phyloP scores from a whole-genome alignment of 2,113 vertebrate genomes.

The Jaculus jaculus region DNA sequence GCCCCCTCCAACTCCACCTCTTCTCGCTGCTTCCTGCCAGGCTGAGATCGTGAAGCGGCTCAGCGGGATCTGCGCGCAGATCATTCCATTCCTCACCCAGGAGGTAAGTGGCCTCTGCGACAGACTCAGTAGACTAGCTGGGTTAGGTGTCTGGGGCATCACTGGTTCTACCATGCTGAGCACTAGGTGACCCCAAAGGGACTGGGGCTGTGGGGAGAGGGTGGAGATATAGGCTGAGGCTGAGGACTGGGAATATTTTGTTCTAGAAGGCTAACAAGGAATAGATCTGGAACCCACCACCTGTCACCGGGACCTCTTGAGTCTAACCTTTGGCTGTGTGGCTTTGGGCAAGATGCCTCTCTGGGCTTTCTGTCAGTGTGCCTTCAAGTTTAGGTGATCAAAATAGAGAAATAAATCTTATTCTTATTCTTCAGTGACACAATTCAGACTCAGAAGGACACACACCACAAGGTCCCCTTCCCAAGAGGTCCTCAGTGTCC shows the following conservation, averaged over 20 bases:
- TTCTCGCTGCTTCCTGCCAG: constrained; percentile 76
- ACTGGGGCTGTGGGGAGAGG: no score
- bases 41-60: constrained; percentile 96
- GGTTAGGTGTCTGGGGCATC: no score
- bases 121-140: no score
- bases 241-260: neutral
- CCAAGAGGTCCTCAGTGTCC: neutral
- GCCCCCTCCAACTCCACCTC: neutral
- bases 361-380: neutral
- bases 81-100: constrained; percentile 94
- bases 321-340: neutral
- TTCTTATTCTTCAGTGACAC: neutral
- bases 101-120: constrained; percentile 87
- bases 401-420: neutral
- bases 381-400: neutral
- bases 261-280: neutral
- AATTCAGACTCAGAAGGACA: neutral
- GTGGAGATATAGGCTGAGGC: neutral
- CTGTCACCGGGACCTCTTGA: neutral
- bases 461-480: no score
- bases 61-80: constrained; percentile 95
- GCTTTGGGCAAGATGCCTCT: neutral
- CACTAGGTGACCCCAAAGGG: neutral
- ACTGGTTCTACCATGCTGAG: no score
- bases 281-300: neutral